Evolutionary conservation across 1,140 invertebrate species (phyloP), one percentile per base, ranked within the genome.

Genomic region (Sycophaga agraensis): DNA sequence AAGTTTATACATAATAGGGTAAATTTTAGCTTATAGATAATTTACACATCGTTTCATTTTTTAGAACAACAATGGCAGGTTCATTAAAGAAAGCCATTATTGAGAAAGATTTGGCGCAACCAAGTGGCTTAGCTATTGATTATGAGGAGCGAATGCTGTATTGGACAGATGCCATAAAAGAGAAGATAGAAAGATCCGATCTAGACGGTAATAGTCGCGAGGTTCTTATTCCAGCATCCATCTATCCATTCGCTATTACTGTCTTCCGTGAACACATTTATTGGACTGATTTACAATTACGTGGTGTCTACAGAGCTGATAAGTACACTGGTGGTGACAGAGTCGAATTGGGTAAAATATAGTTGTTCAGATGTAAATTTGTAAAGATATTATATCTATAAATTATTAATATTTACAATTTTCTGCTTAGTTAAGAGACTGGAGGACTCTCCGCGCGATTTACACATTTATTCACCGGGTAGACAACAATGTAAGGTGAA

Each of bases 291-390:
- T 84, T 98, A 34, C 95, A 96, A 73, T 75, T 97, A 0, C 82
- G 94, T 22, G 96, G 96, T 1, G 94, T 99, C 0, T 99, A 97
- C 71, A 82, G 96, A 54, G 96, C 96, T 0, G 94, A 98, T 70
- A 99, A 99, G 78, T 92, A 97, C 67, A 98, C 96, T 0, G 97
- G 97, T 6, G 91, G 91, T 2, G 91, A 96, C 67, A 94, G 96
- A 87, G 85, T 96, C 7, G 93, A 96, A 74, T 90, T 99, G 24
- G 61, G 61, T 63, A 53, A 31, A 31, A n/a, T n/a, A n/a, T n/a
- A n/a, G n/a, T n/a, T n/a, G n/a, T n/a, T n/a, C n/a, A n/a, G n/a
- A n/a, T n/a, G n/a, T n/a, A n/a, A n/a, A n/a, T n/a, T n/a, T n/a
- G n/a, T n/a, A n/a, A n/a, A n/a, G n/a, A n/a, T n/a, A n/a, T n/a